Evolutionary conservation across 2,113 vertebrate genomes (phyloP), one percentile per base, ranked within the genome.

Genomic region (Gobiocypris rarus): DNA sequence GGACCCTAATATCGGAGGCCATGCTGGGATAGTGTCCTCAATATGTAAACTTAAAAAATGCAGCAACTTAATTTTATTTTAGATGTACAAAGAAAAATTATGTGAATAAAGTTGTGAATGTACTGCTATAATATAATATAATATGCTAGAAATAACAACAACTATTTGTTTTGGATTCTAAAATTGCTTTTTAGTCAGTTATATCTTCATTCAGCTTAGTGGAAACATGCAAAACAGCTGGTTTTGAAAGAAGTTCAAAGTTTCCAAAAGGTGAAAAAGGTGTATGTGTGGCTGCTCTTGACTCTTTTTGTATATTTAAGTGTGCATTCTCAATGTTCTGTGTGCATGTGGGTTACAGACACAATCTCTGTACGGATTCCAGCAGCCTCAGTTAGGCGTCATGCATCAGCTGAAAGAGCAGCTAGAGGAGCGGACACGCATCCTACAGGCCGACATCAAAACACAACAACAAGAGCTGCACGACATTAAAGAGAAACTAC

Each of bases 381-480:
- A 86, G 0, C 86, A 96, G 94, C 95, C 96, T 1, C 85, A 96
- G 83, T 83, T 95, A 77, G 94, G 95, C 4, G 94, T 96, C 81
- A 95, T 97, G 95, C 94, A 95, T 85, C 95, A 96, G 87, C 94
- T 97, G 80, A 97, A 94, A 78, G 92, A 96, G 85, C 95, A 98
- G 88, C 93, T 98, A 91, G 95, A 96, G 84, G 94, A 97, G 77
- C 93, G 95, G 84, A 97, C 94, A 0, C 94, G 93, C 48, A 93
- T 96, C n/a, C 92, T 98, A 86, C 95, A 96, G 86, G 92, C 93
- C 7, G 95, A 96, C 91, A 96, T 97, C 81, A 94, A 94, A 90
- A 96, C 92, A 0, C 96, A 97, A 87, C 95, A 96, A 69, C 94
- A 95, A 81, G 95, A 96, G 77, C 93, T 96, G 24, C 94, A 97